A percentile compares a stretch with the other conserved stretches of the same genome.
Conservation (phyloP, 2,797 vertebrate genomes). For the Sciurus carolinensis region DNA sequence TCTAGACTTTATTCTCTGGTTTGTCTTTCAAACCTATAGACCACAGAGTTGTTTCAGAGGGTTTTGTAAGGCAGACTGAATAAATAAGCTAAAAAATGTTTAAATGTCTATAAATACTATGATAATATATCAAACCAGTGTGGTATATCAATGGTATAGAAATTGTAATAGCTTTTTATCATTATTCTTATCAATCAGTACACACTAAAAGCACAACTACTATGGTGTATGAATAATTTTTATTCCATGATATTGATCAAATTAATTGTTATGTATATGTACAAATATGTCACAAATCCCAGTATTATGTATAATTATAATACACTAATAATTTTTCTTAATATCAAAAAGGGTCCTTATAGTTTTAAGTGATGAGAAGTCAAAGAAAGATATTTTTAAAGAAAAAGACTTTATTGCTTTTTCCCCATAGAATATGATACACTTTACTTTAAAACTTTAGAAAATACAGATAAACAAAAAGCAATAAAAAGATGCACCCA, state of each 20-base stretch:
- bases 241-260: no score
- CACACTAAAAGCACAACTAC: background rate
- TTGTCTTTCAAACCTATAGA: background rate
- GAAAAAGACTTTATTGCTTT: slow-evolving; percentile 60
- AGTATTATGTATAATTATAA: no score
- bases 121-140: background rate
- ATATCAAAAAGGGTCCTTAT: background rate
- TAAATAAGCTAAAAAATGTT: background rate
- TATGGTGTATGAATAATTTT: background rate
- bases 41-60: background rate
- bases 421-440: slow-evolving; percentile 6
- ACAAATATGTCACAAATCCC: no score
- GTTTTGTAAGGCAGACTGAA: background rate
- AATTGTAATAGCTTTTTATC: background rate
- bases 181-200: background rate
- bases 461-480: slow-evolving; percentile 53
- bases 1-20: background rate
- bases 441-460: slow-evolving; percentile 42
- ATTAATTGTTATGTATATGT: no score
- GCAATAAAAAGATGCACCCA: background rate
- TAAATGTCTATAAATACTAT: background rate
- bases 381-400: background rate
- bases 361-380: slow-evolving; percentile 39
- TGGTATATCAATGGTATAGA: background rate
- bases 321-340: slow-evolving; percentile 30